Percentiles rank a stretch among this genome's conserved stretches.
Conservation (phyloP, 2,888 invertebrate species). For the Philereme transversata region DNA sequence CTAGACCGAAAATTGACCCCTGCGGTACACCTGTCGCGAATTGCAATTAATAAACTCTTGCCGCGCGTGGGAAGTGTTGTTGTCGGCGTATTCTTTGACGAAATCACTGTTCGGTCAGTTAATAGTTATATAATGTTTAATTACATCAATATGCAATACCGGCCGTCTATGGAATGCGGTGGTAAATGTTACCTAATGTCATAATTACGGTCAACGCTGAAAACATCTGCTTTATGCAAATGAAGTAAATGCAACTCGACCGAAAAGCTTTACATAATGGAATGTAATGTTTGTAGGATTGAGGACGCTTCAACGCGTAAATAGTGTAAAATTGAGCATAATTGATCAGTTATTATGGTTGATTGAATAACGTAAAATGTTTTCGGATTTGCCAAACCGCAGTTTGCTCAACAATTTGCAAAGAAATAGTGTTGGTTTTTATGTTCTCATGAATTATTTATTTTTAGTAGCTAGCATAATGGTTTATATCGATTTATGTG, state of each 20-base stretch:
- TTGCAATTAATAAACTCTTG: conserved; percentile 18
- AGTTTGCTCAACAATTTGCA: conserved; percentile 29
- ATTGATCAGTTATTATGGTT: conserved; percentile 27
- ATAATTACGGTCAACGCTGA: conserved; percentile 43
- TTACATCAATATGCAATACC: conserved; percentile 36
- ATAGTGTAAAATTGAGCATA: conserved; percentile 17
- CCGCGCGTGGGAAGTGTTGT: neutral
- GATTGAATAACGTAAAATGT: conserved; percentile 16
- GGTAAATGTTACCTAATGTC: conserved; percentile 36
- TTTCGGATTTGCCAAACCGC: conserved; percentile 20
- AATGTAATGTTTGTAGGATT: conserved; percentile 21
- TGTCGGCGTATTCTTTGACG: conserved; percentile 12
- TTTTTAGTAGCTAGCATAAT: conserved; percentile 7
- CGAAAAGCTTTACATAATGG: conserved; percentile 54
- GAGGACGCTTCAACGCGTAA: conserved; percentile 14
- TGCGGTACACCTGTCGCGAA: conserved; percentile 57
- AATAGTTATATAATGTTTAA: conserved; percentile 38
- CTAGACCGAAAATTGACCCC: conserved; percentile 58
- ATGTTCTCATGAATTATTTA: conserved; percentile 27
- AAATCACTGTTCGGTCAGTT: conserved; percentile 15
- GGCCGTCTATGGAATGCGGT: conserved; percentile 34
- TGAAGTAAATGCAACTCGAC: conserved; percentile 48
- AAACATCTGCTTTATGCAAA: conserved; percentile 56
- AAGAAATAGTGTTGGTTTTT: conserved; percentile 21
- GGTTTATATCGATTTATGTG: conserved; percentile 36